These are phyloP conservation scores for Lamellibrachia satsuma DNA, from an alignment of 2,888 invertebrate genomes.

Conservation along the genomic window DNA sequence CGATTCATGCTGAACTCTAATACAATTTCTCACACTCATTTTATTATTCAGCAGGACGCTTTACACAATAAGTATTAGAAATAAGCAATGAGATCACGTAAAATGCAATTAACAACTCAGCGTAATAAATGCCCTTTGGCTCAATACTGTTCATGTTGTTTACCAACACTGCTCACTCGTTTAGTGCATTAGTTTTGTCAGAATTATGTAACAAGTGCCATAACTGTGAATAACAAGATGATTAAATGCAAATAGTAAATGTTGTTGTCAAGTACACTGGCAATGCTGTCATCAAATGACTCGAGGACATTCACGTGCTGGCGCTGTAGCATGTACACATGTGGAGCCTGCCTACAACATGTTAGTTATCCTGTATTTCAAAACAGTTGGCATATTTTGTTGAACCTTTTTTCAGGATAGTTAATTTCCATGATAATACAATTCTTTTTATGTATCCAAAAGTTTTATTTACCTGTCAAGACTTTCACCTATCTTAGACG, in stretches of 20 bases:
- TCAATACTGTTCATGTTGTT: neutral
- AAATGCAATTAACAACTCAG: neutral
- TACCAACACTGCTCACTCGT: neutral
- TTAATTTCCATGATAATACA: too few relatives aligned
- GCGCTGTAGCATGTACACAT: neutral
- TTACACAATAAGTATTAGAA: neutral
- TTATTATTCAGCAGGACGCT: neutral
- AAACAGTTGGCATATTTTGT: neutral
- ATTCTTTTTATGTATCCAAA: too few relatives aligned
- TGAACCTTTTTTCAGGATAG: too few relatives aligned
- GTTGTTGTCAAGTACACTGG: neutral
- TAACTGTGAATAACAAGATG: neutral
- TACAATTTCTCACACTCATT: neutral
- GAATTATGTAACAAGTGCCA: neutral
- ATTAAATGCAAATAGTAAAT: neutral
- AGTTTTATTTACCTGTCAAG: too few relatives aligned
- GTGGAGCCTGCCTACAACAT: neutral
- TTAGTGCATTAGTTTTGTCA: neutral
- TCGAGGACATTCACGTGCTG: too few relatives aligned
- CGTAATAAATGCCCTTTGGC: neutral
- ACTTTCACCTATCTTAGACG: too few relatives aligned
- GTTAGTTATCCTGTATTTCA: neutral
- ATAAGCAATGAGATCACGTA: neutral
- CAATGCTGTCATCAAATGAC: neutral
- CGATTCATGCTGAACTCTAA: too few relatives aligned